phyloP scores from a whole-genome alignment of 2,113 vertebrate species.

The Asarcornis scutulata region DNA sequence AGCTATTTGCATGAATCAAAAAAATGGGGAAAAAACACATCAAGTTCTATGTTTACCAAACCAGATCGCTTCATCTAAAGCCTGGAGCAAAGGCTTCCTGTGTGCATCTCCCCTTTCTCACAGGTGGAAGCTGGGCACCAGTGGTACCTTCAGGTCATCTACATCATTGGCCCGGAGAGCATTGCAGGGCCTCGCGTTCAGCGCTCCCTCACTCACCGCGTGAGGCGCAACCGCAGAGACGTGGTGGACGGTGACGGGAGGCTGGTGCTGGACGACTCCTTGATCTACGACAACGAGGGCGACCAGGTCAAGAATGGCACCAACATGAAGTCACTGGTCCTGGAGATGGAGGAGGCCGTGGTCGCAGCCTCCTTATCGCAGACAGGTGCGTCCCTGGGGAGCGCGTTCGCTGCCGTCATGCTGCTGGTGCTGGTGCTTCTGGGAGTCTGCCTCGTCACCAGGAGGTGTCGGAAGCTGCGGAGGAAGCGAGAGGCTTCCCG shows the following conservation, averaged over 20 bases:
- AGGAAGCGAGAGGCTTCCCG: constrained; percentile 66
- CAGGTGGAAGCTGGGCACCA: constrained; percentile 98
- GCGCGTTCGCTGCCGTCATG: constrained; percentile 81
- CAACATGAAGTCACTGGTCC: constrained; percentile 92
- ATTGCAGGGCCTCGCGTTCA: constrained; percentile 84
- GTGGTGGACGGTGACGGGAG: constrained; percentile 76
- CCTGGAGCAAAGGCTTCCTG: rapidly evolving
- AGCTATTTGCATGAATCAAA: rapidly evolving
- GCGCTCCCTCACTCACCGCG: constrained; percentile 80
- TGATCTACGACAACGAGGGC: constrained; percentile 95
- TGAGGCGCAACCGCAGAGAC: constrained; percentile 82
- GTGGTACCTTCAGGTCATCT: constrained; percentile 99
- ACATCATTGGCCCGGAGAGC: constrained; percentile 90
- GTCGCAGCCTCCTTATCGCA: constrained; percentile 80
- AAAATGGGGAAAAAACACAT: rapidly evolving
- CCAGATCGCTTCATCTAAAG: background rate
- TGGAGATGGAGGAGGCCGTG: constrained; percentile 81
- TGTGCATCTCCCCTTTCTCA: background rate
- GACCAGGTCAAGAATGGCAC: constrained; percentile 96
- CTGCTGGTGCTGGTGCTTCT: constrained; percentile 83
- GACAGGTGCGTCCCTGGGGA: constrained; percentile 84
- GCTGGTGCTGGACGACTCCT: constrained; percentile 85
- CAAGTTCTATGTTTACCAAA: rapidly evolving
- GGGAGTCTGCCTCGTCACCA: constrained; percentile 83
- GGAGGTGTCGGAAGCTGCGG: constrained; percentile 78